Conservation (phyloP, 2,888 invertebrate species). For the Calameuta idolon region DNA sequence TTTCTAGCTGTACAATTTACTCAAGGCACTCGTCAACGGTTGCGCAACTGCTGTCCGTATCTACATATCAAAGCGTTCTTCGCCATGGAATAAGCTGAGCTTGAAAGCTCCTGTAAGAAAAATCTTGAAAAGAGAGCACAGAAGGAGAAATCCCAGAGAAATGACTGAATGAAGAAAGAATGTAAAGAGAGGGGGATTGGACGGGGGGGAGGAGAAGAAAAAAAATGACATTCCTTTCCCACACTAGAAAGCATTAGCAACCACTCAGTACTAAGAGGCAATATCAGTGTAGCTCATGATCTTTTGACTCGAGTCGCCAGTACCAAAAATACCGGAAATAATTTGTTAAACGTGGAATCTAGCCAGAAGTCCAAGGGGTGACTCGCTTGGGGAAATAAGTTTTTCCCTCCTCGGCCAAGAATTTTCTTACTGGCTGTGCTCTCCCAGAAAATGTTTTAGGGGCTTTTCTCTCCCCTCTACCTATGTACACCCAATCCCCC, state of each 20-base stretch:
- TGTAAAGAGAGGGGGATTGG: not conserved
- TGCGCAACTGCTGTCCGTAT: not conserved
- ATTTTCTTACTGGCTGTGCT: not conserved
- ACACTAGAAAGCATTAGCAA: not conserved
- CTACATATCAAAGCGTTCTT: not conserved
- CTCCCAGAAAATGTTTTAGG: not conserved
- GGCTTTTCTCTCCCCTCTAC: not conserved
- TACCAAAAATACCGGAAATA: conserved; percentile 15
- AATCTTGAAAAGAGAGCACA: not conserved
- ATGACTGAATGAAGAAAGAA: not conserved
- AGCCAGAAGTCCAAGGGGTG: not conserved
- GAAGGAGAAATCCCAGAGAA: not conserved
- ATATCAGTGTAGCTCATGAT: not conserved
- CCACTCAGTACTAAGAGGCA: not conserved
- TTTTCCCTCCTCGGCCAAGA: not conserved
- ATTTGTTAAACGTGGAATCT: conserved; percentile 7
- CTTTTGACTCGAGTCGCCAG: not conserved
- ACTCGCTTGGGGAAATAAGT: not conserved
- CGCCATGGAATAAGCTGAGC: not conserved
- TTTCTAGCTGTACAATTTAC: not conserved
- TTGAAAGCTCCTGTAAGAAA: not conserved
- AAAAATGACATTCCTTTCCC: not conserved
- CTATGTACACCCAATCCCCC: not conserved
- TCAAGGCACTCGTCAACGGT: not conserved
- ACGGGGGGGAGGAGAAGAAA: fast-evolving